Base-by-base conservation (phyloP, 2,888 invertebrate genomes). In the Neoaliturus tenellus region DNA sequence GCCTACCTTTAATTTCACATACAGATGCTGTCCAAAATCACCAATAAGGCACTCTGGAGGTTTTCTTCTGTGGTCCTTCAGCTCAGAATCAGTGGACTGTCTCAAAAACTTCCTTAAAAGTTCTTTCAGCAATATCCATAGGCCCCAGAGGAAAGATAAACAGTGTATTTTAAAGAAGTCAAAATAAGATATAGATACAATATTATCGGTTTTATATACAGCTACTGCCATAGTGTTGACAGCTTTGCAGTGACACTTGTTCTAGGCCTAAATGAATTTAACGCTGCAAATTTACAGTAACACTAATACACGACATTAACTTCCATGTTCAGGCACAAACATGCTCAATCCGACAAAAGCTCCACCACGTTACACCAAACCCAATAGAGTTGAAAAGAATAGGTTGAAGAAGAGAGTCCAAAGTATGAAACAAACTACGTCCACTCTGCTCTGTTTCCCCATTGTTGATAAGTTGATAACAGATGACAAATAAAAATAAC, bases 1-100 rank as follows among this genome's bases (percentile, higher is more conserved):
- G n/a, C n/a, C n/a, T 90, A 94, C 94, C 92, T 93, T 93, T 67
- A 94, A 90, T 89, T 94, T 94, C 67, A 94, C 91, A 88, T 93
- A 94, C 73, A 93, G 93, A 89, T 94, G 94, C 87, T 91, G 91
- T 39, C 94, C 94, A 67, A 94, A 89, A 41, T 91, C 90, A 25
- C 94, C 93, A 10, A 93, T 91, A 33, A 94, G 90, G 89, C 93
- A 93, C 25, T 91, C 87, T 0, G 94, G 94, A 20, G 94, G 94
- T 86, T 92, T 93, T 88, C 93, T 93, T 23, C 75, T 73, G 73
- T 55, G 44, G 25, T 41, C 33, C 8, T 20, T 28, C 14, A 17
- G 41, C 28, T 48, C 62, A 55, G 23, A 48, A 10, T 39, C 75
- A 51, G 39, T 31, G n/a, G 33, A 69, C 33, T 73, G 69, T 39